Base-by-base conservation (phyloP, 2,797 vertebrate species). In the Babyrousa celebensis region DNA sequence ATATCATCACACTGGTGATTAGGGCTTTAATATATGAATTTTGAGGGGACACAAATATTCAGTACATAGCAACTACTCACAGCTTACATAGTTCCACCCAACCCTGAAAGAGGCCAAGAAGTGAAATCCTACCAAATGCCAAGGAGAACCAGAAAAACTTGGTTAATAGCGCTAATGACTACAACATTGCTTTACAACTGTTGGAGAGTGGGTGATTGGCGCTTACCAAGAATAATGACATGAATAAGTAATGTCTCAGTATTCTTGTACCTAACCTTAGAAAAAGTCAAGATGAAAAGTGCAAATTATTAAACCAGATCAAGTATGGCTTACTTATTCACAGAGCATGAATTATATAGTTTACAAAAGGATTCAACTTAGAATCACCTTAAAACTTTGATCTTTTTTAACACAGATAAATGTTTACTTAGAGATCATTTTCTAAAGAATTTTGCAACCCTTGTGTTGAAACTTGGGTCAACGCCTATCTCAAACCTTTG, bases 241-340 rank as follows among this genome's bases (percentile, higher is more conserved):
- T 15, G 27, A 12, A 12, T 75, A 85, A n/a, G 9, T 92, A 83
- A 89, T 94, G 52, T 43, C 25, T 79, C 74, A 85, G 12, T 88
- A 85, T 94, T 79, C 83, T 77, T 58, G 16, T 92, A 27, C 40
- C 54, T 32, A 5, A 60, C 65, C 20, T 96, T 89, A 88, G 70
- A 94, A 91, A 84, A 89, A 43, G 80, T 29, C n/a, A 58, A 32
- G 54, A 79, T 43, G 36, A 89, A 96, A 89, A 80, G 52, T 78
- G 29, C 1, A 68, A 92, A 56, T 89, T 79, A 89, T 95, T 82
- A 70, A 93, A 86, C 65, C 23, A 86, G 68, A 82, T 68, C 40
- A 90, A 92, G 23, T 65, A 70, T 63, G 56, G 54, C 23, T 78
- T 94, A 77, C 15, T 84, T 88, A 78, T 91, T 94, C 75, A 96